These are phyloP conservation scores for Drosophila kikkawai DNA, from an alignment of 1,140 invertebrate genomes.

Conservation along the genomic window DNA sequence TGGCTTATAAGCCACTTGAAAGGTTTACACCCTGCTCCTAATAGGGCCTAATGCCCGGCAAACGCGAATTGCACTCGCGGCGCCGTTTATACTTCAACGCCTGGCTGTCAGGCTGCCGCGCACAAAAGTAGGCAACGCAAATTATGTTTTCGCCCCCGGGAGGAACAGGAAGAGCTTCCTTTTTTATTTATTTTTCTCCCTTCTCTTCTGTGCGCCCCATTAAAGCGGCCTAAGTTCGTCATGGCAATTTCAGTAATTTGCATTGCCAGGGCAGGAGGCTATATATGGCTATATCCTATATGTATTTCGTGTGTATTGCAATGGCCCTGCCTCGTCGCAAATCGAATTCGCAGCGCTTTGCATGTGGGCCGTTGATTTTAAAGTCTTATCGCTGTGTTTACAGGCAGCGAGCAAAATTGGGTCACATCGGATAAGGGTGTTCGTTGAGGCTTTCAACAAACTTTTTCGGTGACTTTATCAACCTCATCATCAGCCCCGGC, in stretches of 20 bases:
- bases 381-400: constrained; percentile 61
- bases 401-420: constrained; percentile 56
- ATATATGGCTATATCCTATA: constrained; percentile 3
- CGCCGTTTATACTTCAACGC: constrained; percentile 61
- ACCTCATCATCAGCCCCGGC: constrained; percentile 23
- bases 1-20: constrained; percentile 33
- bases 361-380: constrained; percentile 42
- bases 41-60: constrained; percentile 61
- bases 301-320: background rate
- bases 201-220: constrained; percentile 51
- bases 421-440: constrained; percentile 63
- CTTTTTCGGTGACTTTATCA: constrained; percentile 48
- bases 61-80: constrained; percentile 71
- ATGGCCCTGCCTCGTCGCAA: background rate
- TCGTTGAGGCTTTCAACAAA: constrained; percentile 33
- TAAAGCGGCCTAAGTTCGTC: constrained; percentile 69
- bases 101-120: constrained; percentile 6
- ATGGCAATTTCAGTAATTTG: constrained; percentile 63
- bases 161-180: constrained; percentile 20
- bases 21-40: constrained; percentile 42
- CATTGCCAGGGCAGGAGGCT: constrained; percentile 16
- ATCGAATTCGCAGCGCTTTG: constrained; percentile 50
- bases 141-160: constrained; percentile 38
- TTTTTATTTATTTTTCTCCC: constrained; percentile 2
- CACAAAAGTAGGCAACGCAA: constrained; percentile 66